Evolutionary conservation across 2,113 vertebrate genomes (phyloP), one percentile per base, ranked within the genome.

Genomic region (Notothenia coriiceps): DNA sequence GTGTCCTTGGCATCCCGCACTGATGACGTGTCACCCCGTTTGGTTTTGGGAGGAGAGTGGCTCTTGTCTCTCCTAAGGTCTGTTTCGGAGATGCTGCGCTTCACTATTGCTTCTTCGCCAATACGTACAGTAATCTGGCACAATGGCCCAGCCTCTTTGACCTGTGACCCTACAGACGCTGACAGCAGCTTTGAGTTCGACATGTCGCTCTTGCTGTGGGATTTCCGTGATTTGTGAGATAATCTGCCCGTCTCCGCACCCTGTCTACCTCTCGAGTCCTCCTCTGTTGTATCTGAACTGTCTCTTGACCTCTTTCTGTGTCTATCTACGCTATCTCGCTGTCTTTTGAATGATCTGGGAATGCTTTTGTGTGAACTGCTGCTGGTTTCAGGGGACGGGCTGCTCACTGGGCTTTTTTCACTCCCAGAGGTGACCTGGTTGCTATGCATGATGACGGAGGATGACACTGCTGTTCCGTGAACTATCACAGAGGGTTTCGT

Each of bases 81-180:
- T 1, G 95, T 97, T 87, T 97, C 97, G 4, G 97, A 97, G 88
- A 98, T 98, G 62, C 96, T 96, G 15, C 97, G 93, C 89, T 97
- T 97, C 33, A 97, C 97, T 10, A 98, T 97, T 54, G 97, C 97
- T 86, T 98, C 97, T 84, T 97, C 97, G 0, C 97, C 97, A 0
- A 98, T 97, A 5, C 96, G 95, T 57, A 98, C 97, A n/a, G 97
- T 98, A 86, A 98, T 98, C 92, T 96, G 97, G 86, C 97, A 98
- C 62, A 98, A 94, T 0, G 97, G 96, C 5, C 96, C 96, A 1
- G 91, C 78, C 0, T 95, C 89, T 17, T 94, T 95, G 90, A 92
- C 90, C 35, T 94, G 94, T 20, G 95, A 93, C 9, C 92, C 83
- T 1, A 84, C 46, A 1, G 94, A 92, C 65, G 90, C 77, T 0